Percentiles rank a stretch among this genome's conserved stretches.
Conservation (phyloP, 1,140 invertebrate genomes). For the Drosophila baimaii region DNA sequence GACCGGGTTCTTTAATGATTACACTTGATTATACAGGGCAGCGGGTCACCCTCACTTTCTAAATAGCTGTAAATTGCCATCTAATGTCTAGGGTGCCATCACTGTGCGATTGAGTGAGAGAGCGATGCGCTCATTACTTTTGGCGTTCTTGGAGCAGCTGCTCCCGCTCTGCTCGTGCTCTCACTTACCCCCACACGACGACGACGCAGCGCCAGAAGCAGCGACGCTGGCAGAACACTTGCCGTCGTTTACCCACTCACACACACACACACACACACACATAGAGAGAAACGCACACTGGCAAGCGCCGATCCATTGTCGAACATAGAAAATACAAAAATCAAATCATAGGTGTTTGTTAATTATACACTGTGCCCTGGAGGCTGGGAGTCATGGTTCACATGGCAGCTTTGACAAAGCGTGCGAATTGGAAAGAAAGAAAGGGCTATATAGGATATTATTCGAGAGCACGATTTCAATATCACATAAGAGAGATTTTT, state of each 20-base stretch:
- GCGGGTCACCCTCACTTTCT: background rate
- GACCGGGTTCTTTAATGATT: too few relatives aligned
- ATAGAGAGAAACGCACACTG: conserved; percentile 14
- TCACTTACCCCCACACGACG: conserved; percentile 75
- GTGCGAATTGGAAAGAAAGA: conserved; percentile 10
- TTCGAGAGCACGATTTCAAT: background rate
- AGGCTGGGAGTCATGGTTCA: conserved; percentile 33
- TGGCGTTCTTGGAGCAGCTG: conserved; percentile 65
- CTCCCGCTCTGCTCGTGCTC: conserved; percentile 12
- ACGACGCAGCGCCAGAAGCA: conserved; percentile 30
- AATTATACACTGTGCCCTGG: conserved; percentile 49
- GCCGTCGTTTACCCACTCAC: conserved; percentile 76
- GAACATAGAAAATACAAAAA: conserved; percentile 64
- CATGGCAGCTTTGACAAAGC: conserved; percentile 2
- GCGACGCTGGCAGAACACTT: conserved; percentile 68
- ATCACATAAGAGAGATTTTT: background rate
- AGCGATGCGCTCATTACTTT: conserved; percentile 61
- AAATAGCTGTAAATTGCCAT: background rate
- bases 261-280: conserved; percentile 6
- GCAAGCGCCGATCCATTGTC: conserved; percentile 50
- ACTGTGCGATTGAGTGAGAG: conserved; percentile 18
- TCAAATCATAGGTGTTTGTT: conserved; percentile 77
- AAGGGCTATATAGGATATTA: background rate
- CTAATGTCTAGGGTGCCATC: conserved; percentile 5
- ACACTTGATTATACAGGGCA: too few relatives aligned